A percentile compares a stretch with the other conserved stretches of the same genome.
phyloP scores from a whole-genome alignment of 2,888 invertebrate genomes.

The Lissonota sp. region DNA sequence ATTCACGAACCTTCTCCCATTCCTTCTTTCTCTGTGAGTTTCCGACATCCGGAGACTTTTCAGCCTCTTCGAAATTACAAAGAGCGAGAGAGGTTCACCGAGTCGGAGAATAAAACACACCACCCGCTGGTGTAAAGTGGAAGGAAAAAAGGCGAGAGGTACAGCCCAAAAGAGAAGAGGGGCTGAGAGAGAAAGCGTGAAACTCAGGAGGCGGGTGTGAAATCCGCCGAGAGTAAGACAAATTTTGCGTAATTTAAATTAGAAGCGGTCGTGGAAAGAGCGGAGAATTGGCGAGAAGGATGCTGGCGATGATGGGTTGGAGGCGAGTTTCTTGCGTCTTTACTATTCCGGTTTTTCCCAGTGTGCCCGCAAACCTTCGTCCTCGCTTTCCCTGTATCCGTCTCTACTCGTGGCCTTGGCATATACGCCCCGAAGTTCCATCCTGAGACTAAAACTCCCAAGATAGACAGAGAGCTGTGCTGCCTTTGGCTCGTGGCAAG shows the following conservation, averaged over 20 bases:
- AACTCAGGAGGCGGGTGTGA: constrained; percentile 65
- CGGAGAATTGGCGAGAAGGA: constrained; percentile 50
- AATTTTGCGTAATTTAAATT: constrained; percentile 76
- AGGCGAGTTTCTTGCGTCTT: constrained; percentile 60
- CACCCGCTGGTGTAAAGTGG: constrained; percentile 48
- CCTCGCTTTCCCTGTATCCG: constrained; percentile 5
- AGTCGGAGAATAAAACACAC: constrained; percentile 38
- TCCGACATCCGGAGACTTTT: constrained; percentile 44
- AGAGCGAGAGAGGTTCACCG: constrained; percentile 9
- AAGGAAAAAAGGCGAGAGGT: constrained; percentile 47
- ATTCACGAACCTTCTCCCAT: constrained; percentile 11
- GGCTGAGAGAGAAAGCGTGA: constrained; percentile 63
- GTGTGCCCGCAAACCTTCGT: constrained; percentile 31
- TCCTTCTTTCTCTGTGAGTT: constrained; percentile 41
- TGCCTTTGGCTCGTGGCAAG: constrained; percentile 62
- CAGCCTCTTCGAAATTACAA: constrained; percentile 57
- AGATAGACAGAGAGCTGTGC: constrained; percentile 28
- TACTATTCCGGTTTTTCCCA: constrained; percentile 53
- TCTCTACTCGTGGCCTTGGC: constrained; percentile 25
- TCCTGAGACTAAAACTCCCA: constrained; percentile 25
- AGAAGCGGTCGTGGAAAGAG: constrained; percentile 59
- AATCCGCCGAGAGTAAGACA: constrained; percentile 73
- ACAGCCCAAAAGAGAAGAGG: constrained; percentile 18
- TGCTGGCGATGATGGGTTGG: constrained; percentile 58
- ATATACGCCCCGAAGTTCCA: constrained; percentile 49